These are phyloP conservation scores for Diploscapter pachys DNA, from an alignment of 1,140 invertebrate species.

Conservation along the genomic window DNA sequence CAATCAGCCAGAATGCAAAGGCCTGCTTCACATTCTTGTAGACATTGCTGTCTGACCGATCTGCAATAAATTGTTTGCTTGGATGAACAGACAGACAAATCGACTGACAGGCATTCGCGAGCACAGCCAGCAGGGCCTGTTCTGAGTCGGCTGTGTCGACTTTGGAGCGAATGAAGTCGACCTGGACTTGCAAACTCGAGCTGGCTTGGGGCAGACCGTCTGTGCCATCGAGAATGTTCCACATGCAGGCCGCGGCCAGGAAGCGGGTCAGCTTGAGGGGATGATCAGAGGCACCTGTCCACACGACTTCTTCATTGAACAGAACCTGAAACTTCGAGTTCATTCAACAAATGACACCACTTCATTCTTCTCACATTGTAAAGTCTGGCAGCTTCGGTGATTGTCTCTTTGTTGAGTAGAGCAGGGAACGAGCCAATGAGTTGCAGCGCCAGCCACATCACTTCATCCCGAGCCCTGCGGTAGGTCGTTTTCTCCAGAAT, in stretches of 20 bases:
- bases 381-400: slow-evolving; percentile 5
- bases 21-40: neutral
- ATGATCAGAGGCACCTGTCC: slow-evolving; percentile 23
- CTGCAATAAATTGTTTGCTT: neutral
- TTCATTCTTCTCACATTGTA: slow-evolving; percentile 10
- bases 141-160: neutral
- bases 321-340: slow-evolving; percentile 1
- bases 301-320: slow-evolving; percentile 8
- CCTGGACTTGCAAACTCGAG: slow-evolving; percentile 13
- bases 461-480: slow-evolving; percentile 27
- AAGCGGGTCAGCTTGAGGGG: slow-evolving; percentile 19
- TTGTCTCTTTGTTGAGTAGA: neutral
- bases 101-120: slow-evolving; percentile 33
- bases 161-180: slow-evolving; percentile 9
- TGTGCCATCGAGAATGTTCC: slow-evolving; percentile 6
- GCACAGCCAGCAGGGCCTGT: slow-evolving; percentile 20
- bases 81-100: slow-evolving; percentile 1
- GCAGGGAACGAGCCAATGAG: slow-evolving; percentile 23
- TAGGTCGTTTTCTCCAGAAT: slow-evolving; percentile 28
- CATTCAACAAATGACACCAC: neutral
- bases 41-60: neutral
- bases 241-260: slow-evolving; percentile 27
- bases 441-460: slow-evolving; percentile 37
- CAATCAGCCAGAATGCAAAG: neutral
- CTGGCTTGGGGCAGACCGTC: neutral